phyloP scores from a whole-genome alignment of 1,140 invertebrate species.

The Pachypsylla venusta region DNA sequence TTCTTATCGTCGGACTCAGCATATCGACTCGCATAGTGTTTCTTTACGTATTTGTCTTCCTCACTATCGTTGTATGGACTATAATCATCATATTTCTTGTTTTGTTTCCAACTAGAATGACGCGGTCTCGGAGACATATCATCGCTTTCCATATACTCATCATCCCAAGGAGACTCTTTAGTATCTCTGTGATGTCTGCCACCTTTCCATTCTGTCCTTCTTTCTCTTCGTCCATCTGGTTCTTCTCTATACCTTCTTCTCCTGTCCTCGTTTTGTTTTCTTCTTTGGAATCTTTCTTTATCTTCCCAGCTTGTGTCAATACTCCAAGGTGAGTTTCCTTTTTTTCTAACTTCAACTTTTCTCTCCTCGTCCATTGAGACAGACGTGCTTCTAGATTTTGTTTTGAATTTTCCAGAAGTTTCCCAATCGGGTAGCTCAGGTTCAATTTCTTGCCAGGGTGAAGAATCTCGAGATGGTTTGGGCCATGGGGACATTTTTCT shows the following conservation, averaged over 20 bases:
- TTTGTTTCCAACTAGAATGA: slow-evolving; percentile 16
- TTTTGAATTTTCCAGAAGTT: slow-evolving; percentile 20
- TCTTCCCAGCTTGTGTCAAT: slow-evolving; percentile 24
- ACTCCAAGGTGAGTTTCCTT: slow-evolving; percentile 18
- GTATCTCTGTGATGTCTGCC: slow-evolving; percentile 32
- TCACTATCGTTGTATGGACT: slow-evolving; percentile 7
- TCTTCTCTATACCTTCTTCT: slow-evolving; percentile 31
- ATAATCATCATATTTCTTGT: slow-evolving; percentile 18
- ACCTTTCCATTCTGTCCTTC: slow-evolving; percentile 27
- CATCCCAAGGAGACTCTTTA: slow-evolving; percentile 37
- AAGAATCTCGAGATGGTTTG: slow-evolving; percentile 44
- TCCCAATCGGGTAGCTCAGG: slow-evolving; percentile 21
- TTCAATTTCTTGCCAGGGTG: slow-evolving; percentile 51
- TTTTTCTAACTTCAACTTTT: slow-evolving; percentile 27
- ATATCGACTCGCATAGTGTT: neutral
- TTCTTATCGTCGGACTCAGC: neutral
- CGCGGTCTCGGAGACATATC: slow-evolving; percentile 6
- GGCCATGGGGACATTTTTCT: slow-evolving; percentile 23
- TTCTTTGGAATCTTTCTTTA: slow-evolving; percentile 24
- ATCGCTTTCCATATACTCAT: slow-evolving; percentile 18
- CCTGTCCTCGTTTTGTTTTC: slow-evolving; percentile 21
- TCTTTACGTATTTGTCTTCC: slow-evolving; percentile 7
- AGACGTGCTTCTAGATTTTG: slow-evolving; percentile 20
- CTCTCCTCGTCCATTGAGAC: slow-evolving; percentile 22
- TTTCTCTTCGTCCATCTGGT: slow-evolving; percentile 26